Evolutionary conservation across 2,888 invertebrate genomes (phyloP).

Genomic region (Campoplex nolae): DNA sequence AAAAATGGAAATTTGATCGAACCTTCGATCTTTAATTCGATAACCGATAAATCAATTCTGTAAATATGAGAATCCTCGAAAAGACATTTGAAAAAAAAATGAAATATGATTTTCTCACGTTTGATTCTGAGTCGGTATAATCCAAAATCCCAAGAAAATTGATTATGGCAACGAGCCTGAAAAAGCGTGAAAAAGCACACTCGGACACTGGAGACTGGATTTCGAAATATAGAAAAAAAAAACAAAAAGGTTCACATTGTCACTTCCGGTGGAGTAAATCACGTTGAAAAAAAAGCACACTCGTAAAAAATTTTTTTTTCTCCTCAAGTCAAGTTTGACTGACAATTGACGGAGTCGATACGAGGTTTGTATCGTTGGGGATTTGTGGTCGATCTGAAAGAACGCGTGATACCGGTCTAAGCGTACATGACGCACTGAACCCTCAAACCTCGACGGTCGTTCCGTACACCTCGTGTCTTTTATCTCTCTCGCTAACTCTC

Average conservation of each 20-base stretch:
- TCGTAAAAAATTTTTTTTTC: background rate
- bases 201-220: conserved; percentile 7
- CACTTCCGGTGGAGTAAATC: conserved; percentile 22
- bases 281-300: background rate
- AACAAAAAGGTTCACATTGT: background rate
- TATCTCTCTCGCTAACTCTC: conserved; percentile 14
- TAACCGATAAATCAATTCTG: background rate
- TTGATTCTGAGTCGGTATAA: background rate
- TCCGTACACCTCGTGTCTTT: conserved; percentile 61
- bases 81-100: background rate
- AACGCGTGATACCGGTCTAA: conserved; percentile 73
- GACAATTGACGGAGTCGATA: background rate
- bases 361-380: background rate
- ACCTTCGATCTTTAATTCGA: background rate
- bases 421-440: conserved; percentile 78
- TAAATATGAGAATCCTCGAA: background rate
- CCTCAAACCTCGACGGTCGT: conserved; percentile 74
- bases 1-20: background rate
- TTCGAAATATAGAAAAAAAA: background rate
- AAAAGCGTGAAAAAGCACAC: conserved; percentile 6
- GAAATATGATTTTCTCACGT: conserved; percentile 18
- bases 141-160: background rate
- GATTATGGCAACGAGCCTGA: background rate
- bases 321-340: background rate
- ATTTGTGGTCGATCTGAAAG: conserved; percentile 23